Evolutionary conservation across 1,140 invertebrate species (phyloP).

Genomic region (Drosophila elegans): DNA sequence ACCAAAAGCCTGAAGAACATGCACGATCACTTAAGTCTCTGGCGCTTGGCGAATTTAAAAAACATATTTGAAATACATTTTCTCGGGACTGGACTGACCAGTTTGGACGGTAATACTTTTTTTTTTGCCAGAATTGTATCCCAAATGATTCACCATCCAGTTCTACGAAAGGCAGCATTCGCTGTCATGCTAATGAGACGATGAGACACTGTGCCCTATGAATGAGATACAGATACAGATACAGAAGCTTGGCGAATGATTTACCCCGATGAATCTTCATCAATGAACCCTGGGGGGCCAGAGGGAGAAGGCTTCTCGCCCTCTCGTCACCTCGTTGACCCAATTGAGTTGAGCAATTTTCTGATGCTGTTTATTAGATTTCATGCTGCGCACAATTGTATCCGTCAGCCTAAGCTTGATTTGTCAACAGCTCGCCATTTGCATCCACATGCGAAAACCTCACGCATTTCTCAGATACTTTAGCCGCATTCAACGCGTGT

Average conservation of each 20-base stretch:
- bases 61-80: constrained; percentile 28
- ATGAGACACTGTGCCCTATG: constrained; percentile 22
- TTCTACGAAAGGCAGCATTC: constrained; percentile 41
- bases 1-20: constrained; percentile 23
- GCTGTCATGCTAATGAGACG: constrained; percentile 51
- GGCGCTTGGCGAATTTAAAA: constrained; percentile 22
- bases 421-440: constrained; percentile 51
- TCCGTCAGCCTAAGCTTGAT: constrained; percentile 51
- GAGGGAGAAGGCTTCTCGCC: constrained; percentile 10
- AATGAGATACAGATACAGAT: not conserved
- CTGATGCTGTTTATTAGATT: constrained; percentile 70
- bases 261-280: constrained; percentile 36
- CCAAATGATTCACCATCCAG: constrained; percentile 37
- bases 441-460: constrained; percentile 28
- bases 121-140: constrained; percentile 22
- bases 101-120: constrained; percentile 17
- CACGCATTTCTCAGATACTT: constrained; percentile 44
- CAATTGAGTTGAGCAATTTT: constrained; percentile 76
- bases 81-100: constrained; percentile 54
- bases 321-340: constrained; percentile 57
- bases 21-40: constrained; percentile 35
- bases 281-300: constrained; percentile 22
- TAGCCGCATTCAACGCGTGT: constrained; percentile 13
- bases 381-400: constrained; percentile 63
- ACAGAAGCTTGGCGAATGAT: not conserved